Evolutionary conservation across 2,888 invertebrate species (phyloP).

Genomic region (Boloria euphrosyne): DNA sequence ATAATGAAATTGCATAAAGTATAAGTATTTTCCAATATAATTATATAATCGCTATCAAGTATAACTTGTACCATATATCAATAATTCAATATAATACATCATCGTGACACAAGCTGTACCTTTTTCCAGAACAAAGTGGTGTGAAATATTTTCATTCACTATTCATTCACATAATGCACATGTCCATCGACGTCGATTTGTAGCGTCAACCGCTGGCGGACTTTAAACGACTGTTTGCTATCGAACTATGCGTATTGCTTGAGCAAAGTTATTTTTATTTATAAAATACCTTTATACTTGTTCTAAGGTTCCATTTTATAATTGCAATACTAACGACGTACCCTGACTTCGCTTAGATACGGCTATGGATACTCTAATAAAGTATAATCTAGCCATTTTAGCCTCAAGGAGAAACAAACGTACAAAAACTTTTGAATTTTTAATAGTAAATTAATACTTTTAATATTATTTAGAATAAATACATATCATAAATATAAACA

Average conservation of each 20-base stretch:
- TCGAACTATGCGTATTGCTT: background rate
- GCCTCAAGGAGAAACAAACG: too few species aligned
- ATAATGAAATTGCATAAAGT: background rate
- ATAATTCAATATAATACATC: constrained; percentile 60
- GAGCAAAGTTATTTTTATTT: constrained; percentile 1
- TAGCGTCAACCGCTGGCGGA: constrained; percentile 34
- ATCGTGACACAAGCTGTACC: constrained; percentile 60
- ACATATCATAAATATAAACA: too few species aligned
- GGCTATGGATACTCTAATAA: too few species aligned
- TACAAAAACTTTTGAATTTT: too few species aligned
- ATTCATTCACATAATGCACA: constrained; percentile 43
- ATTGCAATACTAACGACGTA: background rate
- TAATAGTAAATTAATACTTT: too few species aligned
- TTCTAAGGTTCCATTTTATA: background rate
- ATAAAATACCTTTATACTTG: background rate
- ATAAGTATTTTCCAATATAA: background rate
- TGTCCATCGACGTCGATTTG: constrained; percentile 52
- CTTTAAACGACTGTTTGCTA: constrained; percentile 28
- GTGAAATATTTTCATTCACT: constrained; percentile 47
- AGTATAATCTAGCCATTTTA: too few species aligned
- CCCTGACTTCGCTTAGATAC: too few species aligned
- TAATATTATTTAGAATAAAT: too few species aligned
- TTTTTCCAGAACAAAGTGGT: constrained; percentile 63
- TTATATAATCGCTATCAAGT: constrained; percentile 26
- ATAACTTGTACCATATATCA: constrained; percentile 44